Evolutionary conservation across 1,140 invertebrate genomes (phyloP).

Genomic region (Drosophila setifemur): DNA sequence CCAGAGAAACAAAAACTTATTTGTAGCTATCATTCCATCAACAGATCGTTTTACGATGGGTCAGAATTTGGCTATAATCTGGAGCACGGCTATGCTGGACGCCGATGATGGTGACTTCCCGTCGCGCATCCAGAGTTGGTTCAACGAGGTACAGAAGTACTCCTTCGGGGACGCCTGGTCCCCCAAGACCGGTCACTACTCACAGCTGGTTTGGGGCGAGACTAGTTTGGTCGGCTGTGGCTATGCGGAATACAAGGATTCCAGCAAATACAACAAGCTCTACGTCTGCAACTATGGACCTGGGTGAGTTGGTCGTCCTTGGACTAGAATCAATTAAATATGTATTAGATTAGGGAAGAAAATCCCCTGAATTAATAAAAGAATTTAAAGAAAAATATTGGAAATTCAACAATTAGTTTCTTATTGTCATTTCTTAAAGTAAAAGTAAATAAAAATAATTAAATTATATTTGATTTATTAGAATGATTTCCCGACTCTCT

Average conservation of each 20-base stretch:
- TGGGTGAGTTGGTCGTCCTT: conserved; percentile 84
- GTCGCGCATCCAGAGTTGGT: conserved; percentile 90
- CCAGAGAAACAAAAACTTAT: background rate
- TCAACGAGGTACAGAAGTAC: conserved; percentile 90
- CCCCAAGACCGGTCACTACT: conserved; percentile 90
- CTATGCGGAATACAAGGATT: conserved; percentile 90
- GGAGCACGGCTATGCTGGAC: conserved; percentile 88
- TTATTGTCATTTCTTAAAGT: too few relatives aligned
- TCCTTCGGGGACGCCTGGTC: conserved; percentile 87
- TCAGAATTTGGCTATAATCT: conserved; percentile 91
- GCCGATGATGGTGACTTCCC: conserved; percentile 88
- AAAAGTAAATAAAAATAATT: too few relatives aligned
- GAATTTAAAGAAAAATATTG: too few relatives aligned
- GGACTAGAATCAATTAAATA: too few relatives aligned
- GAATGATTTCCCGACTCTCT: too few relatives aligned
- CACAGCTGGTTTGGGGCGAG: conserved; percentile 91
- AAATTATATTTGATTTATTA: too few relatives aligned
- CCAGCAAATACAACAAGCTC: conserved; percentile 89
- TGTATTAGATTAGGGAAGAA: too few relatives aligned
- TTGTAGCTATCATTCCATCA: background rate
- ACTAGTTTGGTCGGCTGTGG: conserved; percentile 91
- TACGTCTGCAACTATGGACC: conserved; percentile 95
- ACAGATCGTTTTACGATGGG: conserved; percentile 89
- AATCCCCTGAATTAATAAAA: too few relatives aligned
- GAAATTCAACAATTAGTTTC: too few relatives aligned